phyloP scores from a whole-genome alignment of 2,113 vertebrate genomes.

The Anas platyrhynchos region DNA sequence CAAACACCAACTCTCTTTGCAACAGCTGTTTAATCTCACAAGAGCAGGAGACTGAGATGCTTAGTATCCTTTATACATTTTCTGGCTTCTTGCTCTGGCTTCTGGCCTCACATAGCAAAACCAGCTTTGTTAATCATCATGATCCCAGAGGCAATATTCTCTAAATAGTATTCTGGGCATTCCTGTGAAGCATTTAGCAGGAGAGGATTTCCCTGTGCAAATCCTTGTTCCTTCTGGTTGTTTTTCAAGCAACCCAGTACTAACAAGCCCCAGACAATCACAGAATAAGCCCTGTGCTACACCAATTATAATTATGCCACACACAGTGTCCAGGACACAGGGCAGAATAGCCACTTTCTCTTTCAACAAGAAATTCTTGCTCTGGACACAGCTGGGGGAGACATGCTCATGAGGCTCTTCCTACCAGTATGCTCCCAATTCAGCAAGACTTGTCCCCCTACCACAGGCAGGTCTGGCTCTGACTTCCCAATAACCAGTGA shows the following conservation, averaged over 20 bases:
- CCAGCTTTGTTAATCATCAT: constrained; percentile 38
- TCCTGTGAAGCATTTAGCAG: constrained; percentile 4
- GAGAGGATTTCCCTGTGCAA: not conserved
- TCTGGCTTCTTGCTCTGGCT: not conserved
- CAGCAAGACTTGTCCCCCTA: not conserved
- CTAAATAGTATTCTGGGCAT: constrained; percentile 11
- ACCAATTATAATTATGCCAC: not conserved
- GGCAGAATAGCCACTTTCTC: not conserved
- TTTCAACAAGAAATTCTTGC: not conserved
- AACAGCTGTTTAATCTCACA: not conserved
- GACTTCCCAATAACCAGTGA: not conserved
- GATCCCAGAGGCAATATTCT: constrained; percentile 31
- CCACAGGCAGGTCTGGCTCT: not conserved
- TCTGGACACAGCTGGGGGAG: not conserved
- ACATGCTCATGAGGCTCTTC: not conserved
- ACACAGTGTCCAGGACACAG: not conserved
- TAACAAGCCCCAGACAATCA: not conserved
- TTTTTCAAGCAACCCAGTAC: not conserved
- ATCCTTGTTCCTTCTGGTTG: not conserved
- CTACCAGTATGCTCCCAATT: not conserved
- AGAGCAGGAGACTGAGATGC: not conserved
- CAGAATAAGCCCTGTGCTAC: not conserved
- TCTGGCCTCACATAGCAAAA: constrained; percentile 38
- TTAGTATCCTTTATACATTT: not conserved
- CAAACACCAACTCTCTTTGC: not conserved